These are phyloP conservation scores for Geopemphigus sp. DNA, from an alignment of 1,140 invertebrate species.

Conservation along the genomic window DNA sequence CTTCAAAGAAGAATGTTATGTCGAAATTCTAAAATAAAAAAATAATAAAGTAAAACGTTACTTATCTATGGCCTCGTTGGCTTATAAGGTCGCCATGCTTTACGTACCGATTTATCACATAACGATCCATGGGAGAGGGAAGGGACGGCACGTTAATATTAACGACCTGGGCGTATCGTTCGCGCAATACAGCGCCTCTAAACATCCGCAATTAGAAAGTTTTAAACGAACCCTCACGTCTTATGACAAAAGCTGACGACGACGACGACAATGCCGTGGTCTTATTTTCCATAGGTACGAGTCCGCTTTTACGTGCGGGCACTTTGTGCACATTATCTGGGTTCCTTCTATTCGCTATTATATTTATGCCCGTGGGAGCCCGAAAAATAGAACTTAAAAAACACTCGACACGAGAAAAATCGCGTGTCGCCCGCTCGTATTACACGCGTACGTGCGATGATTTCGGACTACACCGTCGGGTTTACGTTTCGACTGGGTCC, in stretches of 20 bases:
- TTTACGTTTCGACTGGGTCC: not conserved
- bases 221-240: slow-evolving; percentile 41
- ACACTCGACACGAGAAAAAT: not conserved
- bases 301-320: slow-evolving; percentile 16
- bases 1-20: slow-evolving; percentile 9
- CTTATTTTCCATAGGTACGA: not conserved
- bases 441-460: not conserved
- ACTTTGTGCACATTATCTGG: slow-evolving; percentile 25
- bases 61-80: not conserved
- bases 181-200: slow-evolving; percentile 25
- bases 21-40: not conserved
- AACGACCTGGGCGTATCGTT: slow-evolving; percentile 32
- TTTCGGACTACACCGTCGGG: too few relatives aligned
- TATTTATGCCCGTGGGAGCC: not conserved
- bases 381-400: not conserved
- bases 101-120: slow-evolving; percentile 20
- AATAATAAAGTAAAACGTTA: slow-evolving; percentile 16
- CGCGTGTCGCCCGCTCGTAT: not conserved
- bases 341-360: not conserved
- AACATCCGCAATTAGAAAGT: slow-evolving; percentile 48
- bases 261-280: not conserved
- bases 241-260: slow-evolving; percentile 14
- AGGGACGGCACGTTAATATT: slow-evolving; percentile 23
- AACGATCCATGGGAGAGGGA: not conserved
- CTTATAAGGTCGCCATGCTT: not conserved